Base-by-base conservation (phyloP, 1,140 invertebrate genomes). In the Ctenoplectra terminalis region DNA sequence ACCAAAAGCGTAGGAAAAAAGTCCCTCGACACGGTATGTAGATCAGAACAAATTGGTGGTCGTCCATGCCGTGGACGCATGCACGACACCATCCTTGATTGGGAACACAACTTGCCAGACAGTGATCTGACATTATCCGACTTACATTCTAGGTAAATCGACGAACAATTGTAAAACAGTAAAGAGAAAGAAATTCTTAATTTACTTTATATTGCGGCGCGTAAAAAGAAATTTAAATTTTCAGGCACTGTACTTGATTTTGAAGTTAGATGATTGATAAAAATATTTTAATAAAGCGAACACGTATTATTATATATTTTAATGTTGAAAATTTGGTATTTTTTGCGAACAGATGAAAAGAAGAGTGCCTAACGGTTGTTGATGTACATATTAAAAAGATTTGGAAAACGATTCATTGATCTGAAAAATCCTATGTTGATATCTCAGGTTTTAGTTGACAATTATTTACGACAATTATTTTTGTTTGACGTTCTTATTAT, bases 41-140 rank as follows among this genome's bases (percentile, higher is more conserved):
- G 94, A 88, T 95, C 94, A 2, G 94, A 95, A 60, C 92, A 94
- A 86, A 93, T 94, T 67, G 95, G 95, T 61, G 95, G 95, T 40
- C 94, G 97, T 80, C 95, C 95, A 5, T 98, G 98, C 90, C 94
- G 99, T 81, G 99, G 99, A 37, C 96, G 96, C 81, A 93, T 99
- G 61, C 94, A 96, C 83, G 99, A 99, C 93, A 99, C 97, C 43
- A 97, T 99, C 76, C 94, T 99, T n/a, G 99, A 99, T 94, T 99
- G 99, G 99, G 99, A 99, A 91, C 97, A 98, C 91, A 97, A 96
- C 93, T 94, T 99, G 78, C 99, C 99, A 26, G 96, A 98, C 86
- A 96, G 96, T 90, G 99, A 99, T 92, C 94, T 99, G 26, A 94
- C 97, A 63, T 94, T 98, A 93, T 97, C 98, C 29, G 96, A 98